Evolutionary conservation across 2,797 vertebrate species (phyloP), one percentile per base, ranked within the genome.

Genomic region (Chelidonichthys spinosus): DNA sequence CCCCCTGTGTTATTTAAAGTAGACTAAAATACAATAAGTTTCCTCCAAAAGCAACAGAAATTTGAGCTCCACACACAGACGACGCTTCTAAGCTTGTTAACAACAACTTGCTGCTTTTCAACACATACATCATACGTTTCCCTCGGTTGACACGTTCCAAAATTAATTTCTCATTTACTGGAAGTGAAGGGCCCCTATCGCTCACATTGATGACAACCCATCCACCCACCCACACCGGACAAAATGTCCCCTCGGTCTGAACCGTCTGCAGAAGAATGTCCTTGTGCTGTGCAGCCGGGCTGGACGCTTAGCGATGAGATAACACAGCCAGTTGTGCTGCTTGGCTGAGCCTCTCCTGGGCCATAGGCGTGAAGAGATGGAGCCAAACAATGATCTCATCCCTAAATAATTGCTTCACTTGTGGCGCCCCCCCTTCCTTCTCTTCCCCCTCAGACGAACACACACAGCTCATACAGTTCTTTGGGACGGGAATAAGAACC

Each of bases 321-420:
- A 94, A 94, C 92, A 78, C 81, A 74, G 83, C 79, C 84, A 79
- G 89, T 92, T 91, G 86, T 84, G 86, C 92, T 88, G 91, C 89
- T 91, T 86, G 79, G 91, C 90, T 84, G 85, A 83, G 90, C 87
- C 91, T 93, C 90, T 71, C 87, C 25, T 78, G 86, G 92, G 92
- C 93, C 92, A 94, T 88, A 95, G 92, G 93, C 95, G 92, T 94
- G 92, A 95, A 95, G 90, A 88, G 87, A 93, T 85, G 85, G 87
- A 93, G 94, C 95, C 94, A 95, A 95, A 95, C 93, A 93, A 94
- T 95, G 95, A 95, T 90, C 93, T 95, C 94, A 95, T 94, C 91
- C 83, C 89, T 70, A 92, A 95, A 94, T 95, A 94, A 95, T 95
- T 94, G 93, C 94, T 93, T 89, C 92, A 94, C 92, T 94, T 93